These are phyloP conservation scores for Danionella dracula DNA, from an alignment of 2,797 vertebrate genomes.

Conservation along the genomic window DNA sequence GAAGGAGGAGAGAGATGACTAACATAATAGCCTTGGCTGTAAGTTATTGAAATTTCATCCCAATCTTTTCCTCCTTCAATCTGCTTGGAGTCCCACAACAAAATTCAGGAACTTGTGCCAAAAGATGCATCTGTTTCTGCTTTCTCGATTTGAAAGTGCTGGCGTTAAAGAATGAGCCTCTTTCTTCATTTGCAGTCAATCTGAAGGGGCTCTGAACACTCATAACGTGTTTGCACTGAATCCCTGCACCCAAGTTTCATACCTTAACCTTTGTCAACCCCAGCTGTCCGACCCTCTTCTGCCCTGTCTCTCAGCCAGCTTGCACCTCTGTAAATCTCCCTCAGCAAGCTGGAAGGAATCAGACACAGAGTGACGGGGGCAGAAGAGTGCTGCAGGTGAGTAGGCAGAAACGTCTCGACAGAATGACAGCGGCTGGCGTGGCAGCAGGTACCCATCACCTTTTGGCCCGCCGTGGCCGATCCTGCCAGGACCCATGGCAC, in stretches of 20 bases:
- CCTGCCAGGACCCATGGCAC: conserved; percentile 21
- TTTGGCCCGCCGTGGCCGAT: conserved; percentile 11
- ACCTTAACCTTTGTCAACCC: neutral
- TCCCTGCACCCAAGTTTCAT: neutral
- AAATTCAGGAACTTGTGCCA: neutral
- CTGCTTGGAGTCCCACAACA: neutral
- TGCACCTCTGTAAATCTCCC: conserved; percentile 2
- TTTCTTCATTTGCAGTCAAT: conserved; percentile 19
- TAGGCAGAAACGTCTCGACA: conserved; percentile 14
- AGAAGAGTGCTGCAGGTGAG: conserved; percentile 12
- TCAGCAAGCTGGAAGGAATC: neutral
- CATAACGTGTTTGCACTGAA: neutral
- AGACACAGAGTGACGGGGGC: conserved; percentile 12
- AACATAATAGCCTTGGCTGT: conserved; percentile 3
- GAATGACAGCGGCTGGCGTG: conserved; percentile 14
- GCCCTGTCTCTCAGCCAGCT: conserved; percentile 9
- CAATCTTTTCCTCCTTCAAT: neutral
- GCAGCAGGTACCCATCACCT: conserved; percentile 27
- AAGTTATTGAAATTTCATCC: conserved; percentile 5
- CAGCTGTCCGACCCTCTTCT: neutral
- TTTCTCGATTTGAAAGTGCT: neutral
- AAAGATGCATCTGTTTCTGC: conserved; percentile 3
- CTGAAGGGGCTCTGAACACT: conserved; percentile 16
- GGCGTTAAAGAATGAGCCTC: neutral
- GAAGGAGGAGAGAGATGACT: neutral